These are phyloP conservation scores for Caenorhabditis uteleia DNA, from an alignment of 2,888 invertebrate genomes.

Conservation along the genomic window DNA sequence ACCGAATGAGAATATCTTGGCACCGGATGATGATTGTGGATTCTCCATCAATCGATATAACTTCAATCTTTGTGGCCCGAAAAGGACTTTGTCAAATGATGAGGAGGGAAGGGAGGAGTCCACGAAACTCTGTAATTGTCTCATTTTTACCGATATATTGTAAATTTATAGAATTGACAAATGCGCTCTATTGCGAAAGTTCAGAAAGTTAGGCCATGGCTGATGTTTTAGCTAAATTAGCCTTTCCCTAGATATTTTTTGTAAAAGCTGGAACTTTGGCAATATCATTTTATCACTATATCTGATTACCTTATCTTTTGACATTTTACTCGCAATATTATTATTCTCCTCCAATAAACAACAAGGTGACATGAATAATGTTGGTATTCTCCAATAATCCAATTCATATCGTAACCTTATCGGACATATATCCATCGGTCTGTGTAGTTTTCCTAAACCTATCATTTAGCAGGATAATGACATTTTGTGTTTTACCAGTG, in stretches of 20 bases:
- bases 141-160: neutral
- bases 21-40: constrained; percentile 57
- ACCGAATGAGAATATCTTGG: constrained; percentile 63
- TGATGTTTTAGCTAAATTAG: no score
- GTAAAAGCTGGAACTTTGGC: no score
- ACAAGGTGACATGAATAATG: constrained; percentile 47
- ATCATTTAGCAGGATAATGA: neutral
- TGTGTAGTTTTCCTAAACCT: constrained; percentile 57
- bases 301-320: constrained; percentile 26
- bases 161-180: no score
- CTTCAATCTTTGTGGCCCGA: constrained; percentile 29
- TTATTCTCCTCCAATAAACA: constrained; percentile 55
- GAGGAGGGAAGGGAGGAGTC: constrained; percentile 52
- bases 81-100: constrained; percentile 58
- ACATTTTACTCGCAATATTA: constrained; percentile 32
- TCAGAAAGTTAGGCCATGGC: no score
- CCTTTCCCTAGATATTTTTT: no score
- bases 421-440: constrained; percentile 68
- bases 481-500: constrained; percentile 39
- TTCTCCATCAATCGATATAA: constrained; percentile 61
- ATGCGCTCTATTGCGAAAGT: no score
- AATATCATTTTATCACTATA: no score
- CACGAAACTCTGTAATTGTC: constrained; percentile 38
- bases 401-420: constrained; percentile 63
- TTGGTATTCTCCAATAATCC: constrained; percentile 66